phyloP scores from a whole-genome alignment of 2,888 invertebrate species.

The Cheilosia scutellata region DNA sequence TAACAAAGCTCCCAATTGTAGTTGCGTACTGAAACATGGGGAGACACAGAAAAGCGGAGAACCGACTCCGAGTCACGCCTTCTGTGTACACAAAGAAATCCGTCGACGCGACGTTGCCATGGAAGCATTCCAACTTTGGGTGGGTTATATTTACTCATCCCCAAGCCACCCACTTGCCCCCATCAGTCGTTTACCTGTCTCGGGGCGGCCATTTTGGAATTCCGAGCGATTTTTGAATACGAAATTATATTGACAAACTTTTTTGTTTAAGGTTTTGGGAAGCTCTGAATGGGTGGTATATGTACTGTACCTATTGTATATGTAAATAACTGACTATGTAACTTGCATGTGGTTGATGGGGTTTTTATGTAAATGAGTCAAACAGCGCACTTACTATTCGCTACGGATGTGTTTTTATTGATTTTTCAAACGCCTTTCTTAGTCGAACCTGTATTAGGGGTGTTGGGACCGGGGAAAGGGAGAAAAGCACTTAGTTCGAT shows the following conservation, averaged over 20 bases:
- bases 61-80: constrained; percentile 68
- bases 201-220: constrained; percentile 67
- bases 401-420: constrained; percentile 63
- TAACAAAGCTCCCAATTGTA: constrained; percentile 52
- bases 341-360: constrained; percentile 70
- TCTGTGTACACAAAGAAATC: constrained; percentile 33
- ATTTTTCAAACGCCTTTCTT: constrained; percentile 41
- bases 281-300: constrained; percentile 28
- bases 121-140: constrained; percentile 62
- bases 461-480: constrained; percentile 1
- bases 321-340: constrained; percentile 51
- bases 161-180: constrained; percentile 48
- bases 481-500: constrained; percentile 19
- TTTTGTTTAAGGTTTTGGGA: constrained; percentile 46
- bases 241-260: constrained; percentile 43
- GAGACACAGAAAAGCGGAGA: constrained; percentile 39
- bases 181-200: constrained; percentile 40
- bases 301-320: not conserved
- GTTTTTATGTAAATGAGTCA: constrained; percentile 67
- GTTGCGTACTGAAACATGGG: constrained; percentile 59
- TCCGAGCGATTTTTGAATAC: constrained; percentile 49
- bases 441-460: constrained; percentile 19
- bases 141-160: constrained; percentile 45
- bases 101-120: constrained; percentile 38
- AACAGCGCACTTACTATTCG: constrained; percentile 48